These are phyloP conservation scores for Tetrao urogallus DNA, from an alignment of 2,113 vertebrate genomes.

Conservation along the genomic window DNA sequence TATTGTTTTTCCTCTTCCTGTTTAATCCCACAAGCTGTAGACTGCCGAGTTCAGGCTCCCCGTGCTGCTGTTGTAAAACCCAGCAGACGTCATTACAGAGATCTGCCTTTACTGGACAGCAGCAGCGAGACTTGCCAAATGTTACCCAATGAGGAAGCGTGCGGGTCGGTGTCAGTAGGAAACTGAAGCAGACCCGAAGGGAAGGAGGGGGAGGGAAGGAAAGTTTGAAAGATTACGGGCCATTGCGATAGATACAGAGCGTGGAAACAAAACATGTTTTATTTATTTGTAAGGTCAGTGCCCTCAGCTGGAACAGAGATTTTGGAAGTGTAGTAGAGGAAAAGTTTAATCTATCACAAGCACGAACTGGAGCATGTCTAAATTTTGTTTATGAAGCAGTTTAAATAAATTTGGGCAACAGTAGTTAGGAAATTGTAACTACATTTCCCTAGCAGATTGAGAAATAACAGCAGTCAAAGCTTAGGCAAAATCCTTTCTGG, in stretches of 20 bases:
- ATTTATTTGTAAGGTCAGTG: slow-evolving; percentile 53
- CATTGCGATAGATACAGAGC: slow-evolving; percentile 9
- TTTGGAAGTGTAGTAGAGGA: slow-evolving; percentile 18
- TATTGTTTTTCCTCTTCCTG: slow-evolving; percentile 26
- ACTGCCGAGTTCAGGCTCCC: neutral
- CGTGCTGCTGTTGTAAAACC: neutral
- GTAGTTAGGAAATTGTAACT: slow-evolving; percentile 45
- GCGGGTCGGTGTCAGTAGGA: neutral
- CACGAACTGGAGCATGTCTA: neutral
- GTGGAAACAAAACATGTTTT: slow-evolving; percentile 48
- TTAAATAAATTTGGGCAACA: slow-evolving; percentile 39
- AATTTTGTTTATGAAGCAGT: slow-evolving; percentile 52
- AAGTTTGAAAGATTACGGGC: slow-evolving; percentile 25
- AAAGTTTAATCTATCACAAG: slow-evolving; percentile 20
- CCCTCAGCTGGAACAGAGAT: slow-evolving; percentile 35
- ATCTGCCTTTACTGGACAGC: neutral
- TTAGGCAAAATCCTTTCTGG: neutral
- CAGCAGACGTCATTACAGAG: neutral
- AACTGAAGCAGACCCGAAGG: neutral
- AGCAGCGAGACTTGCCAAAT: accelerated
- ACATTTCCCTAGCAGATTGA: slow-evolving; percentile 15
- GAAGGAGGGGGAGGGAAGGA: neutral
- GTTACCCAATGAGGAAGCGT: neutral
- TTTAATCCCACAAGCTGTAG: neutral
- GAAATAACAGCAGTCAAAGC: neutral